phyloP scores from a whole-genome alignment of 2,888 invertebrate species.

The Chorisops tibialis region DNA sequence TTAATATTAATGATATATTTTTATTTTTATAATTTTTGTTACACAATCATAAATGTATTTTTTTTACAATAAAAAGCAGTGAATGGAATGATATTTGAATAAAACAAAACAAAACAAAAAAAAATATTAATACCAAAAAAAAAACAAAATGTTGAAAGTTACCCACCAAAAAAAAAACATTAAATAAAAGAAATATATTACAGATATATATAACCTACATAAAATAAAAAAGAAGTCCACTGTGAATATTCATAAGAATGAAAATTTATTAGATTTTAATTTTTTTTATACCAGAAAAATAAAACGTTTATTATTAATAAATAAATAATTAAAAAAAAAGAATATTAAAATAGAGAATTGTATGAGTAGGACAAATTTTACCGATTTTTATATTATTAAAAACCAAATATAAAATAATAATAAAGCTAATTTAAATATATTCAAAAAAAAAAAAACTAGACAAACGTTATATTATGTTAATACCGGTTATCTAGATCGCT shows the following conservation, averaged over 20 bases:
- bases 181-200: conserved; percentile 28
- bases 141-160: conserved; percentile 36
- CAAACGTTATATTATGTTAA: neutral
- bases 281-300: conserved; percentile 32
- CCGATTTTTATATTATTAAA: conserved; percentile 17
- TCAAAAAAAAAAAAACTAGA: neutral
- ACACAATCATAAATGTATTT: neutral
- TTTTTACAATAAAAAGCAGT: conserved; percentile 29
- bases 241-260: conserved; percentile 28
- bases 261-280: conserved; percentile 33
- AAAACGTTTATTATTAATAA: neutral
- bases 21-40: neutral
- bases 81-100: conserved; percentile 34
- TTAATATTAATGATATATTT: neutral
- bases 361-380: conserved; percentile 8
- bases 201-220: conserved; percentile 12
- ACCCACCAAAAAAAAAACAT: conserved; percentile 37
- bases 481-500: neutral
- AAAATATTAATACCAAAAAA: conserved; percentile 30
- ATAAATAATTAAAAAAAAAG: conserved; percentile 21
- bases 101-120: conserved; percentile 1
- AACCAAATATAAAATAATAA: conserved; percentile 17
- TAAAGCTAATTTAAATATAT: too few relatives aligned
- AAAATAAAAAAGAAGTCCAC: conserved; percentile 23
- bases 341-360: conserved; percentile 11